Base-by-base conservation (phyloP, 2,113 vertebrate genomes). In the Grantiella picta region DNA sequence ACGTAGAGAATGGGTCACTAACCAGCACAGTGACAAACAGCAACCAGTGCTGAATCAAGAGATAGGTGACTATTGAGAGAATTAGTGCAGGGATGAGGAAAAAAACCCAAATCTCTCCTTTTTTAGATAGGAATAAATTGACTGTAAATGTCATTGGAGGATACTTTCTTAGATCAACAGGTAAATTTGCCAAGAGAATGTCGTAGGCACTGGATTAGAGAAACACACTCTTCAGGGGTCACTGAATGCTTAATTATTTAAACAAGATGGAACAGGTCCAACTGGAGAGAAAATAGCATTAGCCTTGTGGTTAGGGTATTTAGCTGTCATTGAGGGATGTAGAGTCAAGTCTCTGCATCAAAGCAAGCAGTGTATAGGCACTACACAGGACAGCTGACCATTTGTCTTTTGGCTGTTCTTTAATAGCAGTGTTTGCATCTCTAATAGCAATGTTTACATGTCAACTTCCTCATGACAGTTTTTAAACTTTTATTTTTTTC, bases 191-290 rank as follows among this genome's bases (percentile, higher is more conserved):
- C 68, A 94, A 54, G 66, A 5, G 4, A 79, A 91, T 82, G 65
- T 78, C 78, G 49, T 21, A 40, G 33, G 80, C 79, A 52, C 42
- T 88, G 42, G 42, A 54, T 86, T 90, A 83, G 59, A 90, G 50
- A 89, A 54, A 81, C 33, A 82, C 7, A 38, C 76, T 89, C 36
- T 88, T 86, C 38, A 59, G 59, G 52, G 82, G 76, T 92, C 86
- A 80, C 63, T 42, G 63, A 59, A 61, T 92, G 27, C 44, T 82
- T 91, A 68, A 87, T 94, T 97, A 59, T 95, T 94, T 96, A 83
- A 94, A 81, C 63, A 88, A 73, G 45, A 77, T 73, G 42, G 76
- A 93, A 72, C 45, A 85, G 50, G 68, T 90, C 60, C 77, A 92
- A 29, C 29, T 80, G 59, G 36, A 70, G 29, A 50, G 77, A 82